phyloP scores from a whole-genome alignment of 1,140 invertebrate species.

The Drosophila oshimai region DNA sequence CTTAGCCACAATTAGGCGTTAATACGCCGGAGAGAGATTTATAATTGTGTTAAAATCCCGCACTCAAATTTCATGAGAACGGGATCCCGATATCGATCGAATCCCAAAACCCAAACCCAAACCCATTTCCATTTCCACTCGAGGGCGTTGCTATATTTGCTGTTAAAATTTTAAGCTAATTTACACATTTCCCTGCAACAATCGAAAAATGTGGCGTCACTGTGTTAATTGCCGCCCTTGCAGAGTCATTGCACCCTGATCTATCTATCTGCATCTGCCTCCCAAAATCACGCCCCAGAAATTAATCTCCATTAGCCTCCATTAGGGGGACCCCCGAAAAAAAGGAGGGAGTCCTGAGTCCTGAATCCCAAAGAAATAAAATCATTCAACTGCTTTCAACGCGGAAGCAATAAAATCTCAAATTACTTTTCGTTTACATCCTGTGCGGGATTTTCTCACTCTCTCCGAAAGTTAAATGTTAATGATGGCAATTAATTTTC shows the following conservation, averaged over 20 bases:
- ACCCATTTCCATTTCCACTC: conserved; percentile 1
- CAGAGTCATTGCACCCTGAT: conserved; percentile 51
- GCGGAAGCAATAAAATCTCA: conserved; percentile 79
- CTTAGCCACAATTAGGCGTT: conserved; percentile 66
- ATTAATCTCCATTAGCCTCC: conserved; percentile 79
- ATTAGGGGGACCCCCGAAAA: conserved; percentile 2
- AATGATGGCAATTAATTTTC: conserved; percentile 78
- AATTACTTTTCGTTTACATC: conserved; percentile 79
- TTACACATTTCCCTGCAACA: conserved; percentile 68
- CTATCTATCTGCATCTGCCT: conserved; percentile 39
- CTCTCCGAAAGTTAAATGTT: conserved; percentile 34
- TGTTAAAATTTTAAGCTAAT: conserved; percentile 75
- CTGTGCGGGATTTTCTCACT: conserved; percentile 30
- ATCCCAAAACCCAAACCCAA: conserved; percentile 11
- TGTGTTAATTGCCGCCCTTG: conserved; percentile 65
- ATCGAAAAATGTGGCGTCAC: conserved; percentile 64
- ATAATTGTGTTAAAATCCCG: conserved; percentile 76
- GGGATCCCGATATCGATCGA: conserved; percentile 42
- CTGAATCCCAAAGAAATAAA: conserved; percentile 8
- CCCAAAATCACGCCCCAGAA: conserved; percentile 53
- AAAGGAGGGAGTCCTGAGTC: background rate
- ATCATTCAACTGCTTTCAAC: conserved; percentile 60
- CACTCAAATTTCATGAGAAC: conserved; percentile 65
- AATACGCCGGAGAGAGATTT: conserved; percentile 68
- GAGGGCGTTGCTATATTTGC: conserved; percentile 64